phyloP scores from a whole-genome alignment of 2,888 invertebrate genomes.

The Horisme vitalbata region DNA sequence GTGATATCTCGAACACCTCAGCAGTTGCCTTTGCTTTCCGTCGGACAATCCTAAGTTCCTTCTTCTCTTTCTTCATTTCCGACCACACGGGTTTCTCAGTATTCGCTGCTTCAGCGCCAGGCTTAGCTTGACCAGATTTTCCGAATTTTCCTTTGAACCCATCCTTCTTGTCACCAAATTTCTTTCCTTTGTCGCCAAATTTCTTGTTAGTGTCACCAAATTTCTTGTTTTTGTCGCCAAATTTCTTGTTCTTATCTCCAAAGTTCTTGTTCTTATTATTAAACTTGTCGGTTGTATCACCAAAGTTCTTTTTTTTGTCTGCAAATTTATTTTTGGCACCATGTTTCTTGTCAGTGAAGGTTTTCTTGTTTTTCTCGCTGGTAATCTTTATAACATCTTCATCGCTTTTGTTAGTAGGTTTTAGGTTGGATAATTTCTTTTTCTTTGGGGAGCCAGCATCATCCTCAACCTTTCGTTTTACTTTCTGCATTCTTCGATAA shows the following conservation, averaged over 20 bases:
- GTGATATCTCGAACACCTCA: slow-evolving; percentile 72
- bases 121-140: slow-evolving; percentile 28
- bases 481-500: slow-evolving; percentile 65
- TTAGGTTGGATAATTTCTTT: slow-evolving; percentile 53
- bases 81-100: slow-evolving; percentile 86
- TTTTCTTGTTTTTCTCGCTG: slow-evolving; percentile 26
- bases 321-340: slow-evolving; percentile 20
- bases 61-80: slow-evolving; percentile 89
- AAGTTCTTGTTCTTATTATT: slow-evolving; percentile 25
- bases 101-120: slow-evolving; percentile 22
- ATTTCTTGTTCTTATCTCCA: slow-evolving; percentile 9
- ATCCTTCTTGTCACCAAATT: slow-evolving; percentile 25
- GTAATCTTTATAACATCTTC: too few relatives aligned
- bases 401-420: slow-evolving; percentile 21
- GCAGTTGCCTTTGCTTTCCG: slow-evolving; percentile 82
- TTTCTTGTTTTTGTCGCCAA: slow-evolving; percentile 25
- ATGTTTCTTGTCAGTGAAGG: slow-evolving; percentile 2
- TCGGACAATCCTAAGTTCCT: slow-evolving; percentile 85
- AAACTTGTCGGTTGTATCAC: slow-evolving; percentile 13
- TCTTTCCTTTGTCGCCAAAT: slow-evolving; percentile 29
- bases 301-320: slow-evolving; percentile 21
- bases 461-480: slow-evolving; percentile 61
- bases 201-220: slow-evolving; percentile 8
- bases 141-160: slow-evolving; percentile 24
- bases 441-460: slow-evolving; percentile 50